Evolutionary conservation across 2,797 vertebrate species (phyloP).

Genomic region (Balearica regulorum): DNA sequence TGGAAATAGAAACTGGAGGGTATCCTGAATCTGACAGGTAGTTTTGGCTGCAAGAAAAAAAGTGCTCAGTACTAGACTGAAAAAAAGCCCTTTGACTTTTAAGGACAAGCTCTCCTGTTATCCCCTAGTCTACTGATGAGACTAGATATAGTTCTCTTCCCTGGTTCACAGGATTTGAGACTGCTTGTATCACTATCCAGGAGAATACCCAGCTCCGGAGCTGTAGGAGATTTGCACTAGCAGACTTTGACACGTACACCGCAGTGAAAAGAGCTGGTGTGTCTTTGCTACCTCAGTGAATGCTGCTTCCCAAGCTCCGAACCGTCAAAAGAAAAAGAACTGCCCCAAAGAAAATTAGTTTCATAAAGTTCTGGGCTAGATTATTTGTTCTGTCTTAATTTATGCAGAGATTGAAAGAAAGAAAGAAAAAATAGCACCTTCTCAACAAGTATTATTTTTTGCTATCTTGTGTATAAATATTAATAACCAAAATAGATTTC

Average conservation of each 20-base stretch:
- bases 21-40: background rate
- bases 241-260: background rate
- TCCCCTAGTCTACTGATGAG: background rate
- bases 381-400: slow-evolving; percentile 1
- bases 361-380: slow-evolving; percentile 12
- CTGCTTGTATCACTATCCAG: background rate
- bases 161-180: background rate
- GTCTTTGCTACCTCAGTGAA: background rate
- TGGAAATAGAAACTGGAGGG: background rate
- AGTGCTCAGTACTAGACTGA: slow-evolving; percentile 37
- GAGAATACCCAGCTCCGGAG: background rate
- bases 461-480: slow-evolving; percentile 60
- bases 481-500: slow-evolving; percentile 73
- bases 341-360: background rate
- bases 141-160: background rate
- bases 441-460: slow-evolving; percentile 53
- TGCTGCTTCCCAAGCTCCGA: background rate
- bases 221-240: background rate
- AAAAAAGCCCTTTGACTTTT: slow-evolving; percentile 41
- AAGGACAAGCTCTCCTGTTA: background rate
- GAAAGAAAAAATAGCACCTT: slow-evolving; percentile 51
- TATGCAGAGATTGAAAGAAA: slow-evolving; percentile 41
- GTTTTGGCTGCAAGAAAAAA: slow-evolving; percentile 43
- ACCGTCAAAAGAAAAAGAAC: background rate
- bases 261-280: background rate